Evolutionary conservation across 2,797 vertebrate genomes (phyloP).

Genomic region (Champsocephalus esox): DNA sequence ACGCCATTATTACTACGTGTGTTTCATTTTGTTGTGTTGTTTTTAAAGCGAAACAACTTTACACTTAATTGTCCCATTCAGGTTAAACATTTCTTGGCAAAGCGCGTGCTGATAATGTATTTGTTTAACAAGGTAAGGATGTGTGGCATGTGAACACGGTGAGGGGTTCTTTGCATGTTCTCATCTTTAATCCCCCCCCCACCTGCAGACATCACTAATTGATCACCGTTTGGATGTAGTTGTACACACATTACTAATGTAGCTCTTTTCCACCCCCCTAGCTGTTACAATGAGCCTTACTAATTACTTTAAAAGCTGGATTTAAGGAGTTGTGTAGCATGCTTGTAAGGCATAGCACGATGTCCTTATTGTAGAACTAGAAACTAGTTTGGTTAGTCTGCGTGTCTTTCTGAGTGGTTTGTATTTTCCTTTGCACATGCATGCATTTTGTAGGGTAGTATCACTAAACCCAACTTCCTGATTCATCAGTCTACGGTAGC

Average conservation of each 20-base stretch:
- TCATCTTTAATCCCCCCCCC: slow-evolving; percentile 1
- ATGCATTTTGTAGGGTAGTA: slow-evolving; percentile 43
- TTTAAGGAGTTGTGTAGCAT: slow-evolving; percentile 39
- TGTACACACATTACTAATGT: slow-evolving; percentile 56
- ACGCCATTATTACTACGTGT: slow-evolving; percentile 9
- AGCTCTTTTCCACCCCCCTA: slow-evolving; percentile 44
- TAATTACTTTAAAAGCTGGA: slow-evolving; percentile 57
- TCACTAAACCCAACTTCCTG: slow-evolving; percentile 1
- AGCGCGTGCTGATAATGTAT: slow-evolving; percentile 94
- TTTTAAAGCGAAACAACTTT: slow-evolving; percentile 45
- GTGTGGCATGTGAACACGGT: slow-evolving; percentile 29
- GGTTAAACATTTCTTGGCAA: slow-evolving; percentile 94
- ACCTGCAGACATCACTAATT: slow-evolving; percentile 52
- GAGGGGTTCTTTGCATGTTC: slow-evolving; percentile 54
- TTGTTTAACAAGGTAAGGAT: slow-evolving; percentile 97
- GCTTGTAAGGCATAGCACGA: too few species aligned
- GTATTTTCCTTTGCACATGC: slow-evolving; percentile 5
- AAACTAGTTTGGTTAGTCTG: slow-evolving; percentile 26
- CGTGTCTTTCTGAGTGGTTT: slow-evolving; percentile 22
- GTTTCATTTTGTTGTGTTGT: slow-evolving; percentile 5
- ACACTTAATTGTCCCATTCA: slow-evolving; percentile 79
- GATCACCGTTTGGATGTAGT: slow-evolving; percentile 22
- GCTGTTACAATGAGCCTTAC: slow-evolving; percentile 26
- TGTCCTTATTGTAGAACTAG: slow-evolving; percentile 19
- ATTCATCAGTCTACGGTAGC: neutral